Percentiles rank a stretch among this genome's conserved stretches.
These are phyloP conservation scores for Lycodopsis pacificus DNA, from an alignment of 2,797 vertebrate genomes.

Conservation along the genomic window DNA sequence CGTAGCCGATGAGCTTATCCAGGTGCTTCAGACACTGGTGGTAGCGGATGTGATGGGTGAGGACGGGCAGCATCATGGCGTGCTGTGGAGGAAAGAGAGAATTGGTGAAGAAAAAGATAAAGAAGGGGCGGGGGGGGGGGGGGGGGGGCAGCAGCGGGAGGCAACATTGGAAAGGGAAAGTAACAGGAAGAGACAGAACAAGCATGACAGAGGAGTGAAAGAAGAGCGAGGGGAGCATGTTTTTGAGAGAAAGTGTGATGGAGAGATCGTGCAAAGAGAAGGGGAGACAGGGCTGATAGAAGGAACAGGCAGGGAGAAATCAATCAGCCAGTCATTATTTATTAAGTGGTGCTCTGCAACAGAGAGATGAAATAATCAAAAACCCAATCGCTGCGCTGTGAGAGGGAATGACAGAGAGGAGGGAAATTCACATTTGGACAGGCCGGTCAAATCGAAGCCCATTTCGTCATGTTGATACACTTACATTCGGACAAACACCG, in stretches of 20 bases:
- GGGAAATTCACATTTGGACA: conserved; percentile 71
- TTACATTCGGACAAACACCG: conserved; percentile 62
- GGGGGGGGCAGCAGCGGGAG: neutral
- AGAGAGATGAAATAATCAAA: conserved; percentile 83
- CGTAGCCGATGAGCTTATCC: conserved; percentile 95
- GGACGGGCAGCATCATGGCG: conserved; percentile 98
- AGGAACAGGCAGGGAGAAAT: conserved; percentile 69
- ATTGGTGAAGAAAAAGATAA: neutral
- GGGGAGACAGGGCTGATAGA: conserved; percentile 37
- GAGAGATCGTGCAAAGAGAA: conserved; percentile 17
- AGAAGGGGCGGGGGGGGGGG: too few relatives aligned
- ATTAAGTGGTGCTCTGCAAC: conserved; percentile 81
- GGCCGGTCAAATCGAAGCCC: conserved; percentile 65
- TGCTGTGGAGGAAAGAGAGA: conserved; percentile 84
- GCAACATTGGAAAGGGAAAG: conserved; percentile 12
- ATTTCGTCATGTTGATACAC: conserved; percentile 71
- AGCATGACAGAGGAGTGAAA: conserved; percentile 37
- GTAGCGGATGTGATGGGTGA: conserved; percentile 98
- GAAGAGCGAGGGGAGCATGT: neutral
- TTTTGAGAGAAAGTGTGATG: conserved; percentile 52
- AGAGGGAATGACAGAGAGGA: conserved; percentile 56
- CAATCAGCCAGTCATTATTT: conserved; percentile 85
- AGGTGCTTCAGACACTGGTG: conserved; percentile 98
- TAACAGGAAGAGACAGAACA: conserved; percentile 10
- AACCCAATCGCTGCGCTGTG: conserved; percentile 67